Percentiles rank a stretch among this genome's conserved stretches.
Conservation (phyloP, 1,140 invertebrate genomes). For the Drosophila melanica region DNA sequence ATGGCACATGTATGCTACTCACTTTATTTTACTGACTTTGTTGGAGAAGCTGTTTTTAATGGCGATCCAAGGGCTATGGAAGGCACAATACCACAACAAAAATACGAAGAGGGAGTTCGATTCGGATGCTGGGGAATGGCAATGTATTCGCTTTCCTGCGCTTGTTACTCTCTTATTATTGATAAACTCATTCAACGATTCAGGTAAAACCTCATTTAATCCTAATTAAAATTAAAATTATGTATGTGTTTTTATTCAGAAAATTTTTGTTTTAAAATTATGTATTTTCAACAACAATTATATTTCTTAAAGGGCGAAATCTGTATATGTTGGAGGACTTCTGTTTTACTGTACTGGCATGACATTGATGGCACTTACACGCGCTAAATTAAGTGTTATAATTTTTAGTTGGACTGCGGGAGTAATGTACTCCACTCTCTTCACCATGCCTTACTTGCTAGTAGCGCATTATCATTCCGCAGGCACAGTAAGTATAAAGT, state of each 20-base stretch:
- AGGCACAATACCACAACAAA: slow-evolving; percentile 86
- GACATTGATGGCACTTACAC: slow-evolving; percentile 92
- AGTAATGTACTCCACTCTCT: slow-evolving; percentile 98
- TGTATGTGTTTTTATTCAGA: too few relatives aligned
- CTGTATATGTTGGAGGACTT: slow-evolving; percentile 95
- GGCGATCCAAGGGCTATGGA: slow-evolving; percentile 93
- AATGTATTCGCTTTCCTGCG: slow-evolving; percentile 97
- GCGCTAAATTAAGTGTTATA: slow-evolving; percentile 92
- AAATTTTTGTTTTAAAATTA: too few relatives aligned
- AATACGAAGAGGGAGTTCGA: slow-evolving; percentile 95
- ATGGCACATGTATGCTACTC: slow-evolving; percentile 99
- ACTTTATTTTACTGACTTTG: slow-evolving; percentile 98
- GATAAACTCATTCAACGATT: slow-evolving; percentile 94
- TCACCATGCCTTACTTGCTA: slow-evolving; percentile 98
- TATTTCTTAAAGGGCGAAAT: slow-evolving; percentile 88
- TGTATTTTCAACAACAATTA: background rate
- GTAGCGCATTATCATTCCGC: slow-evolving; percentile 96
- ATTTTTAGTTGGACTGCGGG: slow-evolving; percentile 96
- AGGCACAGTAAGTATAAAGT: slow-evolving; percentile 88
- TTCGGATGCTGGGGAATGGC: slow-evolving; percentile 99
- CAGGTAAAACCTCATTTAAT: slow-evolving; percentile 85
- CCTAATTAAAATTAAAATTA: background rate
- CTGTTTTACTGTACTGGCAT: slow-evolving; percentile 95
- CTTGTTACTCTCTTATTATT: slow-evolving; percentile 95
- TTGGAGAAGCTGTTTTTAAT: slow-evolving; percentile 97